Evolutionary conservation across 2,888 invertebrate genomes (phyloP).

Genomic region (Timandra comae): DNA sequence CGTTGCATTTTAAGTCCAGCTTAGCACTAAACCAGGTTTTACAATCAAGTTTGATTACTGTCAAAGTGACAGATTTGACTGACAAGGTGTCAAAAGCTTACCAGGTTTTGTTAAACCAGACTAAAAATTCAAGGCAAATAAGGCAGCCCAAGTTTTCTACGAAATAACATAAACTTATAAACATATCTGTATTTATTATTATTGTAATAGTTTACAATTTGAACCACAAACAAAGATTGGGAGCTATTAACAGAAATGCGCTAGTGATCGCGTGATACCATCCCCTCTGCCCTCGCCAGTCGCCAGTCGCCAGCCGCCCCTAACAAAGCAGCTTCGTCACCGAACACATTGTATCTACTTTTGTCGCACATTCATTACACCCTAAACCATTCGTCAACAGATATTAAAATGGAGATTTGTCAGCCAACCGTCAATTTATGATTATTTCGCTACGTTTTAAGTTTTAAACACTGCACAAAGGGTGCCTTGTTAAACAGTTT

Average conservation of each 20-base stretch:
- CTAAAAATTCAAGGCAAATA: no score
- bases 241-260: constrained; percentile 60
- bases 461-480: no score
- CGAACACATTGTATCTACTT: constrained; percentile 36
- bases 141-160: no score
- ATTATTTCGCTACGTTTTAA: constrained; percentile 4
- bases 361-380: constrained; percentile 14
- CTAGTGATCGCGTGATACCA: constrained; percentile 53
- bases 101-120: no score
- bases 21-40: no score
- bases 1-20: no score
- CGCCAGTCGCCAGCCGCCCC: constrained; percentile 21
- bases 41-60: no score
- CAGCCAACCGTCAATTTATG: constrained; percentile 12
- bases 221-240: constrained; percentile 25
- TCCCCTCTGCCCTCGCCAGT: constrained; percentile 30
- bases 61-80: no score
- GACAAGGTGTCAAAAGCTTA: no score
- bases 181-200: neutral
- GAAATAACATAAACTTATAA: no score
- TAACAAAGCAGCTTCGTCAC: constrained; percentile 40
- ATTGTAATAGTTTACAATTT: constrained; percentile 5
- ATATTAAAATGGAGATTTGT: constrained; percentile 13
- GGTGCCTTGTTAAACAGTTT: no score
- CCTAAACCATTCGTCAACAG: constrained; percentile 15